Evolutionary conservation across 2,797 vertebrate species (phyloP), one percentile per base, ranked within the genome.

Genomic region (Distichodus sexfasciatus): DNA sequence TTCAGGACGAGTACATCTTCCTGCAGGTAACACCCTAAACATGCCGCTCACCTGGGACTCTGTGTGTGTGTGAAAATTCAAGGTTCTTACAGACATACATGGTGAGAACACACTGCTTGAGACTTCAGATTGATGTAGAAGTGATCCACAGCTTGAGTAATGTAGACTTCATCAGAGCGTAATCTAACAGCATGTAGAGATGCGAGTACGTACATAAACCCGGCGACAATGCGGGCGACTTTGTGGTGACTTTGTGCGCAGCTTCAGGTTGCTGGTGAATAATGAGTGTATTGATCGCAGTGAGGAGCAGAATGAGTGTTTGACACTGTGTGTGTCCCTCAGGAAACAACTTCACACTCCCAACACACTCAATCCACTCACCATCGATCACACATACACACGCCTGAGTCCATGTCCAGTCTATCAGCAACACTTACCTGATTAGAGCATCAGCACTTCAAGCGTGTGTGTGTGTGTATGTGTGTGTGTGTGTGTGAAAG

Each of bases 11-110:
- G 76, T 98, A 96, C 40, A 92, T 98, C 81, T 98, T 98, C 87
- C 94, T 96, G 67, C 96, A 98, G 95, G 96, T 98, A 87, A 8
- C n/a, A n/a, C n/a, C n/a, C n/a, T n/a, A n/a, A n/a, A n/a, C n/a
- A n/a, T n/a, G n/a, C n/a, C n/a, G n/a, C n/a, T n/a, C n/a, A 83
- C 14, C 68, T 24, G 19, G 21, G 11, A 75, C 66, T 38, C 35
- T 17, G n/a, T 74, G 5, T 24, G 5, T 43, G 57, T 40, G 38
- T 64, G 31, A 40, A n/a, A n/a, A n/a, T n/a, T n/a, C n/a, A n/a
- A n/a, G n/a, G n/a, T n/a, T n/a, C n/a, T n/a, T n/a, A n/a, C n/a
- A n/a, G n/a, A n/a, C n/a, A n/a, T n/a, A n/a, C n/a, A n/a, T n/a
- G n/a, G n/a, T n/a, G n/a, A n/a, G n/a, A n/a, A n/a, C n/a, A n/a